Conservation (phyloP, 2,888 invertebrate species). For the Sminthurides aquaticus region DNA sequence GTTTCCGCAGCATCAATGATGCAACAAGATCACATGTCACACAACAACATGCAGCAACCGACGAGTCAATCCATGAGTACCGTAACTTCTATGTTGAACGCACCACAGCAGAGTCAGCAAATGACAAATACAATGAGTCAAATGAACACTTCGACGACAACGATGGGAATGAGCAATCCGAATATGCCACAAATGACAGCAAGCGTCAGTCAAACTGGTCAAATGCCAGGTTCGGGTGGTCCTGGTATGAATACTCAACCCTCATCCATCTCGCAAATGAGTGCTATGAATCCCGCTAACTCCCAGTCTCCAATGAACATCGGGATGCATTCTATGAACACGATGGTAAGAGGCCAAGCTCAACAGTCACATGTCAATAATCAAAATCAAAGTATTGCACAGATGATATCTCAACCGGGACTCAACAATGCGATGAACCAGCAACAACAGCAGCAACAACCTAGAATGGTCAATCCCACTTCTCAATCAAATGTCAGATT, state of each 20-base stretch:
- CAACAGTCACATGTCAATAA: no score
- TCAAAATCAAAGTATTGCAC: no score
- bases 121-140: neutral
- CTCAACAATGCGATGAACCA: no score
- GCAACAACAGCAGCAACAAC: no score
- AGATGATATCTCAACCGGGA: no score
- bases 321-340: no score
- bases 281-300: neutral
- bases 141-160: neutral
- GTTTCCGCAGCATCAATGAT: neutral
- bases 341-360: no score
- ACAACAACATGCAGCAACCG: neutral
- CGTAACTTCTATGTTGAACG: neutral
- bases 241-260: neutral
- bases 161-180: neutral
- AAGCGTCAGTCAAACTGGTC: neutral
- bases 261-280: neutral
- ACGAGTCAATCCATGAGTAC: neutral
- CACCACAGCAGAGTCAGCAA: neutral
- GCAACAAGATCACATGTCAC: neutral
- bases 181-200: neutral
- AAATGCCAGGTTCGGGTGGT: neutral
- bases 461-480: neutral
- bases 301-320: neutral
- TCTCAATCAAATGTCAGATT: neutral